Base-by-base conservation (phyloP, 2,888 invertebrate genomes). In the Parnassius smintheus region DNA sequence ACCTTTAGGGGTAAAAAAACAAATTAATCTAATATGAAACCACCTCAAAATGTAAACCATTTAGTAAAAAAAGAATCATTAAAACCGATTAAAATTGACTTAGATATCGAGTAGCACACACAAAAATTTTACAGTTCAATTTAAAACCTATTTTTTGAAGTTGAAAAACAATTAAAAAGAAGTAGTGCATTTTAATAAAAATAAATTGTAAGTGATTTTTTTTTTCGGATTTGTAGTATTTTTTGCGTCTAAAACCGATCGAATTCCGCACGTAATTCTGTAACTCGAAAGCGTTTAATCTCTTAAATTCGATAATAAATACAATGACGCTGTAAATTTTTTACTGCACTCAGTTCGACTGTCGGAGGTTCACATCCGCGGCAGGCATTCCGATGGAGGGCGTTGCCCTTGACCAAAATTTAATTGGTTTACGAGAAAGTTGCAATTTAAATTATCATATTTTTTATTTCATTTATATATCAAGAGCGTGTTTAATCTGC, bases 311-410 rank as follows among this genome's bases (percentile, higher is more conserved):
- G 53, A 49, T 44, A 58, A 58, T 58, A 35, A 62, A 51, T 46
- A 50, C 50, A 50, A 50, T 50, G 62, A 58, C 62, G 49, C 4
- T 2, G 62, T 57, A n/a, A 8, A 53, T 62, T 62, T 62, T 62
- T 62, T 54, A 50, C 58, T 45, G 58, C 54, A 50, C 11, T 51
- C 45, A 46, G 11, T 44, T 22, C 58, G 50, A 46, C 25, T 50
- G 61, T 61, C 56, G 44, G 61, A 49, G 57, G 62, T 62, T 62
- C 62, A 62, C 62, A 62, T 62, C 62, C 62, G 62, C 55, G 58
- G 61, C 48, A 11, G 51, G 56, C 64, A 67, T 65, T 65, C 64
- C 65, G 56, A 53, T 58, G 58, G 52, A 52, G 63, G 64, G 55
- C 67, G 57, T 64, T 64, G 67, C 56, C 59, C 67, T 62, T 62